A percentile compares a stretch with the other conserved stretches of the same genome.
Conservation (phyloP, 1,140 invertebrate genomes). For the Drosophila sucinea region DNA sequence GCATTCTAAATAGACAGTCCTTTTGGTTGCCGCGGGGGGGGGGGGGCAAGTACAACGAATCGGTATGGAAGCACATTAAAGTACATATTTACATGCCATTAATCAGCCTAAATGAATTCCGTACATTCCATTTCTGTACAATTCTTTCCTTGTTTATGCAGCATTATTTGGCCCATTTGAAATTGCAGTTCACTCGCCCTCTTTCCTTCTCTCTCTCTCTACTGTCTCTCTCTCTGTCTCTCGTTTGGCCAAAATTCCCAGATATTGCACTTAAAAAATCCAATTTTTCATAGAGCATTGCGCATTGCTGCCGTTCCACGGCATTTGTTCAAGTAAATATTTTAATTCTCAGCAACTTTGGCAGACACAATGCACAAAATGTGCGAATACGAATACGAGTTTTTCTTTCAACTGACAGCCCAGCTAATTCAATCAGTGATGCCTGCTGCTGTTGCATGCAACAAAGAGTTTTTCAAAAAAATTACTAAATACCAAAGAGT, state of each 20-base stretch:
- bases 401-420: slow-evolving; percentile 26
- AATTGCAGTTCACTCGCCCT: neutral
- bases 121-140: slow-evolving; percentile 7
- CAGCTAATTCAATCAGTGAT: slow-evolving; percentile 39
- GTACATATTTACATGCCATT: slow-evolving; percentile 13
- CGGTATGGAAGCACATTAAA: neutral
- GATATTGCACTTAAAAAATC: neutral
- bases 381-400: neutral
- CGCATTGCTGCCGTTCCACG: neutral
- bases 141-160: slow-evolving; percentile 4
- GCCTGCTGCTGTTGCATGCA: slow-evolving; percentile 3
- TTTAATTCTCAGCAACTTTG: slow-evolving; percentile 3
- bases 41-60: neutral
- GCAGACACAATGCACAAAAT: neutral
- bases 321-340: slow-evolving; percentile 6
- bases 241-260: neutral
- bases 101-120: slow-evolving; percentile 8
- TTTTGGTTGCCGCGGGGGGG: too few species aligned
- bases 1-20: too few species aligned
- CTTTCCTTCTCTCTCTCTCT: too few species aligned
- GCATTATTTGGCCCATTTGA: slow-evolving; percentile 6
- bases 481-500: slow-evolving; percentile 36
- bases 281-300: slow-evolving; percentile 12
- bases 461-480: neutral
- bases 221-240: too few species aligned